Evolutionary conservation across 2,797 vertebrate genomes (phyloP), one percentile per base, ranked within the genome.

Genomic region (Etheostoma perlongum): DNA sequence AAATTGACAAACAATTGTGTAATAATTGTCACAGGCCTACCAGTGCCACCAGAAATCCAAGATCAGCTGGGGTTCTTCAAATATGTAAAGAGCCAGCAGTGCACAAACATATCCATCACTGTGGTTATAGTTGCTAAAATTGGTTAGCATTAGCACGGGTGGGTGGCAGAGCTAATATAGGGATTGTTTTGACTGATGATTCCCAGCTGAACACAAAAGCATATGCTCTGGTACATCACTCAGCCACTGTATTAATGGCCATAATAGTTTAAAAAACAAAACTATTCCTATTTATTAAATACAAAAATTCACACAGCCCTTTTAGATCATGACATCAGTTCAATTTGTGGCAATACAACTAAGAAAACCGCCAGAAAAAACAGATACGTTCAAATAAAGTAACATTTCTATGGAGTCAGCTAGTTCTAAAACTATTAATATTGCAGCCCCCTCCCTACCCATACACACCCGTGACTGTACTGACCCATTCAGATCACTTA

Each of bases 61-160:
- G n/a, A 60, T 61, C 61, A 66, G 61, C 66, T 42, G 8, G 8
- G 25, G 36, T 47, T 59, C 59, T 23, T 3, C 61, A 23, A 42
- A 36, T 47, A 44, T 48, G 7, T 8, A 49, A 14, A 23, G 18
- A n/a, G n/a, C 49, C 27, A 62, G 18, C 16, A 5, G 0, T 27
- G 42, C 67, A 57, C 44, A 13, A 52, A 48, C n/a, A 52, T 60
- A 47, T 67, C 67, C 64, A 54, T 23, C 74, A 23, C 64, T 63
- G 55, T 71, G 25, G 46, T 58, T 23, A 18, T 5, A 18, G 60
- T 1, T 53, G 46, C 63, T 72, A 52, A 76, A 68, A 52, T 12
- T 52, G 51, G 23, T 62, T 27, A 25, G 49, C 3, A 33, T 61
- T 36, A 42, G 33, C 21, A 9, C 12, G 18, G 8, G 15, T 18